Conservation (phyloP, 2,888 invertebrate species). For the Leptarthrus brevirostris region DNA sequence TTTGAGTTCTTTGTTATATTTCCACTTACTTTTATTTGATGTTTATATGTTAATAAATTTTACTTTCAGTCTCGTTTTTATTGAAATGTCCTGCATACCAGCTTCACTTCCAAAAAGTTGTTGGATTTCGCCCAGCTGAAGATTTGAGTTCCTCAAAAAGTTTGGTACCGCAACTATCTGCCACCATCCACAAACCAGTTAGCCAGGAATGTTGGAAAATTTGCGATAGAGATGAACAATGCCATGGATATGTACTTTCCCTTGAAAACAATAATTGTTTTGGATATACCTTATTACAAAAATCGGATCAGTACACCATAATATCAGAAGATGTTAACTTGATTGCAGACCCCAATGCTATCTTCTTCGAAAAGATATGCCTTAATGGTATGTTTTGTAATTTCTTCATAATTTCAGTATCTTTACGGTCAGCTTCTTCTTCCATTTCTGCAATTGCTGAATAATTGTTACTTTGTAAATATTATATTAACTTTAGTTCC, state of each 20-base stretch:
- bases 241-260: slow-evolving; percentile 64
- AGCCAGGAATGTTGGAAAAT: slow-evolving; percentile 62
- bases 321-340: slow-evolving; percentile 60
- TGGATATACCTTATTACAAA: slow-evolving; percentile 63
- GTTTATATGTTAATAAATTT: too few species aligned
- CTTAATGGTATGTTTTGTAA: slow-evolving; percentile 61
- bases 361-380: slow-evolving; percentile 66
- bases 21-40: too few species aligned
- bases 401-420: neutral
- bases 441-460: slow-evolving; percentile 8
- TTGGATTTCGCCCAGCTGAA: slow-evolving; percentile 63
- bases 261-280: slow-evolving; percentile 64
- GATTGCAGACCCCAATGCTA: slow-evolving; percentile 63
- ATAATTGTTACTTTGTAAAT: slow-evolving; percentile 28
- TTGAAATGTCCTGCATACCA: slow-evolving; percentile 65
- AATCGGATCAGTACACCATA: slow-evolving; percentile 58
- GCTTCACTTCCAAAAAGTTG: slow-evolving; percentile 65
- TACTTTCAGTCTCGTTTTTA: slow-evolving; percentile 57
- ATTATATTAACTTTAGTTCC: slow-evolving; percentile 66
- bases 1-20: neutral
- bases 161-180: slow-evolving; percentile 36
- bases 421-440: neutral
- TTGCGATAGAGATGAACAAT: slow-evolving; percentile 63
- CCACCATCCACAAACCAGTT: slow-evolving; percentile 49
- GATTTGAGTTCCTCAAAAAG: slow-evolving; percentile 41